Conservation (phyloP, 2,888 invertebrate genomes). For the Leucozona laternaria region DNA sequence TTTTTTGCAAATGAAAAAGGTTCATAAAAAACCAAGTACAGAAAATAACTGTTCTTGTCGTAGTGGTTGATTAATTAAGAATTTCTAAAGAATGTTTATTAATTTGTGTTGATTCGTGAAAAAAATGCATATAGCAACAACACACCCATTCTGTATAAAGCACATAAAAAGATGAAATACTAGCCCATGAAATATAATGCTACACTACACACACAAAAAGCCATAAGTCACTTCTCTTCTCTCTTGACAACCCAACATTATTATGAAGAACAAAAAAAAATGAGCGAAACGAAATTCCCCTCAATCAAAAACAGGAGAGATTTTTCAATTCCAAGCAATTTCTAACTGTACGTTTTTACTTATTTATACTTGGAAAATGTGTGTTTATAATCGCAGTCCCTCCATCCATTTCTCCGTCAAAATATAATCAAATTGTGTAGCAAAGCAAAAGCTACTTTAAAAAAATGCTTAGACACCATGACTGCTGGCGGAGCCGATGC, state of each 20-base stretch:
- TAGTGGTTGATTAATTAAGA: neutral
- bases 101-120: neutral
- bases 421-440: conserved; percentile 25
- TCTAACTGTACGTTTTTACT: neutral
- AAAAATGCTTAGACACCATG: conserved; percentile 17
- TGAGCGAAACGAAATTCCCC: conserved; percentile 32
- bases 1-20: neutral
- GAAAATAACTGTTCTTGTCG: neutral
- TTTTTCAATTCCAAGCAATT: neutral
- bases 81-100: conserved; percentile 1
- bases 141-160: conserved; percentile 2
- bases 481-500: conserved; percentile 1
- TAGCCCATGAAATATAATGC: neutral
- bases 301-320: conserved; percentile 18
- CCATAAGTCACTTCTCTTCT: neutral
- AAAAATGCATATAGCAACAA: neutral
- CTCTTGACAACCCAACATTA: neutral
- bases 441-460: conserved; percentile 14
- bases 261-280: neutral
- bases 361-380: neutral
- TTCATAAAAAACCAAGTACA: neutral
- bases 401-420: neutral
- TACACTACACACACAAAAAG: too few relatives aligned
- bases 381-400: conserved; percentile 14
- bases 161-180: neutral